Percentiles rank a stretch among this genome's conserved stretches.
These are phyloP conservation scores for Aporophyla nigra DNA, from an alignment of 2,888 invertebrate species.

Conservation along the genomic window DNA sequence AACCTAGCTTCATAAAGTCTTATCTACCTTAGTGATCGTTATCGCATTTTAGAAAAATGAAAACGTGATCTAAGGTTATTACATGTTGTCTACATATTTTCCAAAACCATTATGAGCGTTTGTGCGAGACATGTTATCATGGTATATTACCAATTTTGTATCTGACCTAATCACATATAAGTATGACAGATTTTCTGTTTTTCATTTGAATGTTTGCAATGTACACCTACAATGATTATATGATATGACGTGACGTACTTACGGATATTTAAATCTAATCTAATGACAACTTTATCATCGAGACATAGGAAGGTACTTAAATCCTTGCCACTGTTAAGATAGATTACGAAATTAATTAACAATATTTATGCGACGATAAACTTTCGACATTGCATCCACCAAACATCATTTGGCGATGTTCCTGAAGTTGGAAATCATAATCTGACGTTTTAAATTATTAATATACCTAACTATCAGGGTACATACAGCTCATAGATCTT, in stretches of 20 bases:
- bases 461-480: neutral
- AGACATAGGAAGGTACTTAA: neutral
- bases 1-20: neutral
- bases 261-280: slow-evolving; percentile 17
- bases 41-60: neutral
- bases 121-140: neutral
- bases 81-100: neutral
- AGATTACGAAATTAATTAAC: neutral
- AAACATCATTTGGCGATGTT: neutral
- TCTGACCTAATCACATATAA: neutral
- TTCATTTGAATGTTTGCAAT: neutral
- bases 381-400: neutral
- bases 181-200: neutral
- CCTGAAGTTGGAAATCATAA: neutral
- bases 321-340: neutral
- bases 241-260: neutral
- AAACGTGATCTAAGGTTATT: too few species aligned
- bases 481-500: neutral
- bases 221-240: too few species aligned
- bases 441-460: neutral
- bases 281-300: slow-evolving; percentile 11
- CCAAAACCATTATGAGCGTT: neutral
- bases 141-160: neutral
- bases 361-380: neutral
- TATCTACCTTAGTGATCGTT: slow-evolving; percentile 22